Conservation (phyloP, 2,888 invertebrate species). For the Empis livida region DNA sequence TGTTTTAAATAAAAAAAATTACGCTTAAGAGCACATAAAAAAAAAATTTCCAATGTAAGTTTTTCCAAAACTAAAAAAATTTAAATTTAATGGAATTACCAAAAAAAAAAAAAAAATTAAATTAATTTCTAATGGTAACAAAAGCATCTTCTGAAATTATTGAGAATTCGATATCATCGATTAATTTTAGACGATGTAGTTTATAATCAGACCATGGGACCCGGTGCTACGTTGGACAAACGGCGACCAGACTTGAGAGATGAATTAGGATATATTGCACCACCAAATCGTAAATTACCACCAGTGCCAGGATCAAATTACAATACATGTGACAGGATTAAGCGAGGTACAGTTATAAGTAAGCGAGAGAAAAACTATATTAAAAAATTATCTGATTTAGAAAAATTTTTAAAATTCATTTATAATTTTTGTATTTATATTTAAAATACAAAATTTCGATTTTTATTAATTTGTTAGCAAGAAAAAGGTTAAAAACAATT, state of each 20-base stretch:
- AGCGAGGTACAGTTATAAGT: constrained; percentile 87
- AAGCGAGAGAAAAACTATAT: constrained; percentile 38
- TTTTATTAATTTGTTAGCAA: too few species aligned
- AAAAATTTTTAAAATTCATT: constrained; percentile 12
- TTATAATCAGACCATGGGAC: constrained; percentile 72
- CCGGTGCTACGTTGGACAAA: constrained; percentile 66
- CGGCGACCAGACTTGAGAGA: constrained; percentile 71
- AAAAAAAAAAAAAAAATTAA: constrained; percentile 12
- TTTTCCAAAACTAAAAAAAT: constrained; percentile 17
- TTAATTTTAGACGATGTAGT: constrained; percentile 71
- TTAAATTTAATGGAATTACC: constrained; percentile 32
- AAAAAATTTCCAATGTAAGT: constrained; percentile 10
- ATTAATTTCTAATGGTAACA: constrained; percentile 20
- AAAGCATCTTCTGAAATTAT: constrained; percentile 37
- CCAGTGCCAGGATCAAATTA: constrained; percentile 89
- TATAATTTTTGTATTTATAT: not conserved
- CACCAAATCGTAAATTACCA: constrained; percentile 82
- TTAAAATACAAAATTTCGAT: not conserved
- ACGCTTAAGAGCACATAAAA: not conserved
- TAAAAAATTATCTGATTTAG: not conserved
- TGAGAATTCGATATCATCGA: constrained; percentile 35
- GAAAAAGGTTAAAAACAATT: too few species aligned
- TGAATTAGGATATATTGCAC: constrained; percentile 85
- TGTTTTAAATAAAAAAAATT: too few species aligned
- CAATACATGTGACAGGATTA: constrained; percentile 87